Evolutionary conservation across 2,113 vertebrate genomes (phyloP).

Genomic region (Heliornis fulica): DNA sequence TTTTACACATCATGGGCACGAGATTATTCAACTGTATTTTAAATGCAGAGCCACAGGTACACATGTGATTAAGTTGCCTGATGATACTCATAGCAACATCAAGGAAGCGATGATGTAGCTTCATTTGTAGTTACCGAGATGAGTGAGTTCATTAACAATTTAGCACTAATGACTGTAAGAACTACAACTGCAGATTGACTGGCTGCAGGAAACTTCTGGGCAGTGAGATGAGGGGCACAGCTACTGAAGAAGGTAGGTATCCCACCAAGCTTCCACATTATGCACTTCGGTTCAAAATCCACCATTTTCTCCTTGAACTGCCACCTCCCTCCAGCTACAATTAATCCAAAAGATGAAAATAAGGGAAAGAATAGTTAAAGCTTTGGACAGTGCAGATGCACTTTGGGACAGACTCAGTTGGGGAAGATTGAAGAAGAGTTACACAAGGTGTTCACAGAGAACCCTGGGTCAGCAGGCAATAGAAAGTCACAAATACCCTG

Average conservation of each 20-base stretch:
- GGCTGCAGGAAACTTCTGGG: conserved; percentile 14
- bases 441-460: fast-evolving
- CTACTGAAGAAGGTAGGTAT: background rate
- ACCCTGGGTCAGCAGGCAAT: fast-evolving
- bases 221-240: background rate
- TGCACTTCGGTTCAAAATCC: background rate
- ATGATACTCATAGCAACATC: background rate
- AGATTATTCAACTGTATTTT: background rate
- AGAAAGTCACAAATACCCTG: background rate
- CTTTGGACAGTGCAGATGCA: fast-evolving
- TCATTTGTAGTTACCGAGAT: conserved; percentile 4
- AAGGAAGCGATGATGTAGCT: background rate
- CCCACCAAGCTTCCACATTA: background rate
- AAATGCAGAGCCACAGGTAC: background rate
- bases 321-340: background rate
- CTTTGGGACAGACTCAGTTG: background rate
- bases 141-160: conserved; percentile 32
- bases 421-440: background rate
- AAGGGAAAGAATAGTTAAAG: background rate
- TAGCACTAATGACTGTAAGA: conserved; percentile 8
- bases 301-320: background rate
- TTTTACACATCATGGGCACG: background rate
- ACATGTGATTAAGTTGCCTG: background rate
- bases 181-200: background rate
- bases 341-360: background rate